These are phyloP conservation scores for Holacanthus passer DNA, from an alignment of 2,113 vertebrate genomes.

Conservation along the genomic window DNA sequence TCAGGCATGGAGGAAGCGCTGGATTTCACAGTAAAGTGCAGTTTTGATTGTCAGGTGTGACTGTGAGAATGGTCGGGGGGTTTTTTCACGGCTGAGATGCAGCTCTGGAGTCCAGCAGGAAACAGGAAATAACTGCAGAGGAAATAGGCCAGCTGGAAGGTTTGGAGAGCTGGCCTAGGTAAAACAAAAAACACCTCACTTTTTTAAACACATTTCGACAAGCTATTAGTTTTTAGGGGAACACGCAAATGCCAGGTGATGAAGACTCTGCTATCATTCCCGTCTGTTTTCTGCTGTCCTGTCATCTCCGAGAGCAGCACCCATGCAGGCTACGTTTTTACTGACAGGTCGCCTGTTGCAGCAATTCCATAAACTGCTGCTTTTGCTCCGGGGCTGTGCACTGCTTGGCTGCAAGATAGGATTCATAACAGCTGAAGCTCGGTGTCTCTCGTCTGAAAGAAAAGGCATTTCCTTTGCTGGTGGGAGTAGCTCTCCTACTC, in stretches of 20 bases:
- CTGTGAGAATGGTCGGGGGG: conserved; percentile 31
- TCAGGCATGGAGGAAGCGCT: conserved; percentile 15
- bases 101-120: conserved; percentile 58
- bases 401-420: conserved; percentile 39
- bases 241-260: background rate
- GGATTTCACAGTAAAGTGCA: conserved; percentile 40
- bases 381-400: conserved; percentile 28
- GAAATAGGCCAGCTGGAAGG: conserved; percentile 55
- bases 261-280: conserved; percentile 10
- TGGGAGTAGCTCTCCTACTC: conserved; percentile 59
- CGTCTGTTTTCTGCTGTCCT: conserved; percentile 23
- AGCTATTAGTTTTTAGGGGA: background rate
- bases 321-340: conserved; percentile 11
- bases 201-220: background rate
- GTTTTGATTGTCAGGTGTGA: conserved; percentile 60
- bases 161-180: conserved; percentile 53
- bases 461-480: conserved; percentile 60
- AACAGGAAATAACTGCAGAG: conserved; percentile 76
- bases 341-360: conserved; percentile 12
- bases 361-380: conserved; percentile 49
- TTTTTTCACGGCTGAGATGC: conserved; percentile 38
- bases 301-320: conserved; percentile 10
- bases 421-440: conserved; percentile 56
- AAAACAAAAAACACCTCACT: conserved; percentile 8
- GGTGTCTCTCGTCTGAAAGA: conserved; percentile 44